Evolutionary conservation across 2,797 vertebrate genomes (phyloP), one percentile per base, ranked within the genome.

Genomic region (Passerculus sandwichensis): DNA sequence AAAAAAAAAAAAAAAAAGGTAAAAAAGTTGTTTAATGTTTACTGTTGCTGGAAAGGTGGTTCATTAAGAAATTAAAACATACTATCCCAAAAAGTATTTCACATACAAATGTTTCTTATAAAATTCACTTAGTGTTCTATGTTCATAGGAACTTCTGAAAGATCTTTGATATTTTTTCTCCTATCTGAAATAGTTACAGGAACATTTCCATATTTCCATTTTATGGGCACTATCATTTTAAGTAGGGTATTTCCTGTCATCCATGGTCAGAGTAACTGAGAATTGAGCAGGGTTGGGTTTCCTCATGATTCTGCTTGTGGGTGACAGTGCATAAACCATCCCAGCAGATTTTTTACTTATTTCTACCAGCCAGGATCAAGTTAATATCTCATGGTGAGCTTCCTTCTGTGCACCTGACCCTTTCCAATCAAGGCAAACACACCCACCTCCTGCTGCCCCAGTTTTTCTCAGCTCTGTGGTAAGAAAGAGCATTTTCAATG

Each of bases 21-120:
- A 98, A 97, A 36, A 59, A 59, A 57, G 97, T 97, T 23, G 91
- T 98, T 85, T 97, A 97, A 94, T 99, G 98, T 94, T 85, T 97
- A 97, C 94, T 99, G 98, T 93, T 97, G 94, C 73, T 98, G 97
- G 98, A 96, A 97, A 98, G 97, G 97, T 97, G 92, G 21, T 87
- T 65, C 5, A 45, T 50, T 11, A 30, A 56, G 44, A 30, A 69
- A 27, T 14, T n/a, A 12, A 29, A 59, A 25, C 5, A 8, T 3
- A 7, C 3, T 8, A 10, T 59, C 51, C 85, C 13, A 69, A 32
- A 56, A 84, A 26, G 8, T 45, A 61, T 75, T 88, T 79, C 27
- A 60, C n/a, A 42, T 8, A 23, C 8, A 48, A 54, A 9, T 5
- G 1, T 62, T 65, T 89, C 11, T 65, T 60, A 16, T 3, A 61